phyloP scores from a whole-genome alignment of 2,888 invertebrate species.

The Dysmachus trigonus region DNA sequence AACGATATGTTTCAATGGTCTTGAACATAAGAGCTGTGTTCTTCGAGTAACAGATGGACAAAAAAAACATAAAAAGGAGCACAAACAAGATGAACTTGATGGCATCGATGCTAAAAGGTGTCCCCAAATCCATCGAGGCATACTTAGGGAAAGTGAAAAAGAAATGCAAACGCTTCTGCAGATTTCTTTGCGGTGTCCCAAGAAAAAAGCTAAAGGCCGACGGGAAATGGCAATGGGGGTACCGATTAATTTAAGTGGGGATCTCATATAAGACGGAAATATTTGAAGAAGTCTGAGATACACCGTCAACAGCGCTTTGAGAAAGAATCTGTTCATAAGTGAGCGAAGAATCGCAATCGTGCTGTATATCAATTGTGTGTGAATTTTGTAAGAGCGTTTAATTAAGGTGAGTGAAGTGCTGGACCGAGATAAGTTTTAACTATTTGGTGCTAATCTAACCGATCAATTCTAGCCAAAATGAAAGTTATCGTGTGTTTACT shows the following conservation, averaged over 20 bases:
- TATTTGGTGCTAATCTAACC: not conserved
- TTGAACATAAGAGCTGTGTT: not conserved
- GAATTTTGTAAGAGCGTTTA: not conserved
- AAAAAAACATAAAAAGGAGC: not conserved
- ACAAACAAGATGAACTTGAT: not conserved
- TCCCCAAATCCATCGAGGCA: not conserved
- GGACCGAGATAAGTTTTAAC: not conserved
- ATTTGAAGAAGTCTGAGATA: conserved; percentile 43
- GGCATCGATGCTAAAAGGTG: not conserved
- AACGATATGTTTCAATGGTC: not conserved
- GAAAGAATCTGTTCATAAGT: not conserved
- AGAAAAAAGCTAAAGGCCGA: not conserved
- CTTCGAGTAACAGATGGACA: not conserved
- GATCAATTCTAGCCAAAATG: conserved; percentile 47
- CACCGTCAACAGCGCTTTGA: not conserved
- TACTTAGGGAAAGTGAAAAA: conserved; percentile 20
- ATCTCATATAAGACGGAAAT: conserved; percentile 45
- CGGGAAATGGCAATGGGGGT: not conserved
- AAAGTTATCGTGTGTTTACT: conserved; percentile 57
- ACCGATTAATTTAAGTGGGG: conserved; percentile 25
- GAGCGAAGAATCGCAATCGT: not conserved
- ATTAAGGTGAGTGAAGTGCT: conserved; percentile 1
- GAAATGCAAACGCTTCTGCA: conserved; percentile 15
- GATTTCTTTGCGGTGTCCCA: not conserved
- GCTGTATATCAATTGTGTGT: not conserved